Evolutionary conservation across 1,140 invertebrate genomes (phyloP).

Genomic region (Halesus radiatus): DNA sequence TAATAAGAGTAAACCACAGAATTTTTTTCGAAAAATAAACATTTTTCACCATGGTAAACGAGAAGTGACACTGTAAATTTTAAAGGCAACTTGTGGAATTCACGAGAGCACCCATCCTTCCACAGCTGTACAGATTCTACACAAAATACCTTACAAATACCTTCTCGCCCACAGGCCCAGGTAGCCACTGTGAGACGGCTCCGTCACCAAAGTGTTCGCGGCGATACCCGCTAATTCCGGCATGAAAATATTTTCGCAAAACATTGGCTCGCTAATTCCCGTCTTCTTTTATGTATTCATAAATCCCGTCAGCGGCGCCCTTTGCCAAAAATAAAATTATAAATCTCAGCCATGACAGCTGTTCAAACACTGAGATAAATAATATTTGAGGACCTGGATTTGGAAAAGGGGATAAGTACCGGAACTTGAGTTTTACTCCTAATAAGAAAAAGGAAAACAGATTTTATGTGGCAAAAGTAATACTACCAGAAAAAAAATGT

Average conservation of each 20-base stretch:
- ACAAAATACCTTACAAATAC: slow-evolving; percentile 59
- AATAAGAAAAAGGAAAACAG: too few relatives aligned
- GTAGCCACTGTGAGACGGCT: too few relatives aligned
- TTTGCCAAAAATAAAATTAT: slow-evolving; percentile 54
- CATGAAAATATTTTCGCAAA: slow-evolving; percentile 55
- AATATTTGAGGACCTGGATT: background rate
- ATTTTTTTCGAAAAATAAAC: too few relatives aligned
- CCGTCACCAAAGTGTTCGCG: background rate
- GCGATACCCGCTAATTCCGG: slow-evolving; percentile 27
- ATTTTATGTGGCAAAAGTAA: too few relatives aligned
- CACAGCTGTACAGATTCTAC: background rate
- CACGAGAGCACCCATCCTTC: background rate
- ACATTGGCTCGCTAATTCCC: slow-evolving; percentile 46
- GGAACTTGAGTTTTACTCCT: too few relatives aligned
- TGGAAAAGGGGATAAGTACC: too few relatives aligned
- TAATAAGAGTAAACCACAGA: too few relatives aligned
- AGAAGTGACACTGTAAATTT: slow-evolving; percentile 6
- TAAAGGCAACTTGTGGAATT: slow-evolving; percentile 5
- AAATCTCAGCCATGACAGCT: slow-evolving; percentile 57
- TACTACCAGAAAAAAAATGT: too few relatives aligned
- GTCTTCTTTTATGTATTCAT: slow-evolving; percentile 56
- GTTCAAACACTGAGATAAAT: slow-evolving; percentile 57
- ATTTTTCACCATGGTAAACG: background rate
- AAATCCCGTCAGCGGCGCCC: slow-evolving; percentile 39
- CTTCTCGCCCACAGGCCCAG: slow-evolving; percentile 81